Evolutionary conservation across 2,797 vertebrate genomes (phyloP).

Genomic region (Typhlichthys eigenmanni): DNA sequence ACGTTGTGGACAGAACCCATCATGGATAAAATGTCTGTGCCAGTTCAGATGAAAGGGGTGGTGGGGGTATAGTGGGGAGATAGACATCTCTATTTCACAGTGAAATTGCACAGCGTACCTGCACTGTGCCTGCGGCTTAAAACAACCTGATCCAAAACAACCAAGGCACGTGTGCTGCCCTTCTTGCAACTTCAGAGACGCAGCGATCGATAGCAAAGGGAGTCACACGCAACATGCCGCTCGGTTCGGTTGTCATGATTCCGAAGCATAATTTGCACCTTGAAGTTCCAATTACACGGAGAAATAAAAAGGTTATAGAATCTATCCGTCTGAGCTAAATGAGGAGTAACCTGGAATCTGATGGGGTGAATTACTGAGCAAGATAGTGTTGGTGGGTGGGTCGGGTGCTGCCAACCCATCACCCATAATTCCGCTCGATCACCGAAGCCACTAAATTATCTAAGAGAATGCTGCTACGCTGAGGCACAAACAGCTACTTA

Average conservation of each 20-base stretch:
- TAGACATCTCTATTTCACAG: slow-evolving; percentile 13
- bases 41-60: background rate
- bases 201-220: slow-evolving; percentile 42
- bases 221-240: slow-evolving; percentile 41
- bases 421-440: slow-evolving; percentile 44
- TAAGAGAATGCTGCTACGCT: slow-evolving; percentile 10
- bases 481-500: slow-evolving; percentile 28
- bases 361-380: slow-evolving; percentile 48
- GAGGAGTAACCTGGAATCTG: slow-evolving; percentile 47
- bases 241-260: slow-evolving; percentile 47
- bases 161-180: slow-evolving; percentile 8
- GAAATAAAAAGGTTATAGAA: slow-evolving; percentile 52
- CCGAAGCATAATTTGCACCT: slow-evolving; percentile 45
- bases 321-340: slow-evolving; percentile 55
- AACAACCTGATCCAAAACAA: slow-evolving; percentile 13
- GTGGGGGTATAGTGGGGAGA: background rate
- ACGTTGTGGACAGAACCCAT: background rate
- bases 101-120: slow-evolving; percentile 1
- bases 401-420: slow-evolving; percentile 21
- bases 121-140: slow-evolving; percentile 9
- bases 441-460: slow-evolving; percentile 47
- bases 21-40: slow-evolving; percentile 15
- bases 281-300: slow-evolving; percentile 16
- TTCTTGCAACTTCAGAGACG: slow-evolving; percentile 41
- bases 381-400: slow-evolving; percentile 7